Evolutionary conservation across 2,888 invertebrate genomes (phyloP).

Genomic region (Aspidiotus destructor): DNA sequence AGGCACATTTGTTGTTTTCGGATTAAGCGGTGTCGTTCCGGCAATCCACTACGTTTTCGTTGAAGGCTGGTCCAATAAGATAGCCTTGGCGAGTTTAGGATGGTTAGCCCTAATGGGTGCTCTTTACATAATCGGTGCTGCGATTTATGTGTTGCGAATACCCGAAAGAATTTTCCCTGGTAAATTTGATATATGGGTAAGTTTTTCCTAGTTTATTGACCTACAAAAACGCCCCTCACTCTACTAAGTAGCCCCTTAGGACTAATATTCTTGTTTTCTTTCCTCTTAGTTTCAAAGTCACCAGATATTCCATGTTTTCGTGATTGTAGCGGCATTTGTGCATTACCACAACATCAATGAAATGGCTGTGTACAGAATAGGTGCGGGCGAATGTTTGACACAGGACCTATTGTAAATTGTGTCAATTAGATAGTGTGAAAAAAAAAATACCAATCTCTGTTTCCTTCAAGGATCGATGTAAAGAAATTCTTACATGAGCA

Average conservation of each 20-base stretch:
- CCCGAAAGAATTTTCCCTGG: constrained; percentile 98
- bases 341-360: constrained; percentile 98
- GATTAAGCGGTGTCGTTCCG: constrained; percentile 91
- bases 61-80: constrained; percentile 90
- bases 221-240: not conserved
- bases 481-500: too few species aligned
- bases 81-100: constrained; percentile 84
- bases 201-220: not conserved
- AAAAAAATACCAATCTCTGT: too few species aligned
- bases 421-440: too few species aligned
- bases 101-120: constrained; percentile 91
- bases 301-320: constrained; percentile 97
- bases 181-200: constrained; percentile 92
- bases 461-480: too few species aligned
- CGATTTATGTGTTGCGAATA: constrained; percentile 90
- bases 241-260: not conserved
- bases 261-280: constrained; percentile 13
- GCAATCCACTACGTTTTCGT: constrained; percentile 91
- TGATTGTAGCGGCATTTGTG: constrained; percentile 93
- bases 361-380: constrained; percentile 88
- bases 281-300: constrained; percentile 84
- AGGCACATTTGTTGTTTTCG: constrained; percentile 92
- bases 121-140: constrained; percentile 89
- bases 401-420: too few species aligned
- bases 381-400: constrained; percentile 65